Conservation (phyloP, 2,113 vertebrate species). For the Crypturellus undulatus region DNA sequence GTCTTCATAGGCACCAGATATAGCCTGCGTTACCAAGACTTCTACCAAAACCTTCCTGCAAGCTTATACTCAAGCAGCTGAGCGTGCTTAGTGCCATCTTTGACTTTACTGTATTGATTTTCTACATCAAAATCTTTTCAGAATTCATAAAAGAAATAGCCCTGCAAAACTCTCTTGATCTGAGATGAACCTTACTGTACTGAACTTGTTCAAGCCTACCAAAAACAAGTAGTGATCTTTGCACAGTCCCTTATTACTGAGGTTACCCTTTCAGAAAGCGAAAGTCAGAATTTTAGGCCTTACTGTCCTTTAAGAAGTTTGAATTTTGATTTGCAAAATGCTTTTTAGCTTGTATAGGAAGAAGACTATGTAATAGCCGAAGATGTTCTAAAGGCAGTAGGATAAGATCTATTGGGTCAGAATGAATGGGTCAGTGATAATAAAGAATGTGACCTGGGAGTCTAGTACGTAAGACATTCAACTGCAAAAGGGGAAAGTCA, state of each 20-base stretch:
- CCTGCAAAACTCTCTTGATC: not conserved
- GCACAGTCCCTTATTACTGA: not conserved
- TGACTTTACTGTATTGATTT: not conserved
- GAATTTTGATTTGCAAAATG: not conserved
- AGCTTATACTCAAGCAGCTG: not conserved
- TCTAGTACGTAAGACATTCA: not conserved
- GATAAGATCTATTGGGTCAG: not conserved
- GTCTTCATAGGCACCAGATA: not conserved
- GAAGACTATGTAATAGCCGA: not conserved
- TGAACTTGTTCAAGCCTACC: not conserved
- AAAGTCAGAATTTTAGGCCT: not conserved
- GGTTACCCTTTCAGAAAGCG: not conserved
- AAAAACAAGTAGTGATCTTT: not conserved
- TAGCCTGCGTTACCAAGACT: not conserved
- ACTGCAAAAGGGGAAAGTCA: accelerated
- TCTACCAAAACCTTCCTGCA: not conserved
- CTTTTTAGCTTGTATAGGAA: not conserved
- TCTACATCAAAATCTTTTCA: not conserved
- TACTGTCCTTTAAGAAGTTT: not conserved
- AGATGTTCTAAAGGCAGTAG: not conserved
- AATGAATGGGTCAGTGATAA: not conserved
- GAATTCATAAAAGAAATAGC: not conserved
- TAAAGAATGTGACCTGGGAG: not conserved
- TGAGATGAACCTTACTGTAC: not conserved
- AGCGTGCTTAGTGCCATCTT: not conserved